A percentile compares a stretch with the other conserved stretches of the same genome.
These are phyloP conservation scores for Drosophila subobscura DNA, from an alignment of 1,140 invertebrate species.

Conservation along the genomic window DNA sequence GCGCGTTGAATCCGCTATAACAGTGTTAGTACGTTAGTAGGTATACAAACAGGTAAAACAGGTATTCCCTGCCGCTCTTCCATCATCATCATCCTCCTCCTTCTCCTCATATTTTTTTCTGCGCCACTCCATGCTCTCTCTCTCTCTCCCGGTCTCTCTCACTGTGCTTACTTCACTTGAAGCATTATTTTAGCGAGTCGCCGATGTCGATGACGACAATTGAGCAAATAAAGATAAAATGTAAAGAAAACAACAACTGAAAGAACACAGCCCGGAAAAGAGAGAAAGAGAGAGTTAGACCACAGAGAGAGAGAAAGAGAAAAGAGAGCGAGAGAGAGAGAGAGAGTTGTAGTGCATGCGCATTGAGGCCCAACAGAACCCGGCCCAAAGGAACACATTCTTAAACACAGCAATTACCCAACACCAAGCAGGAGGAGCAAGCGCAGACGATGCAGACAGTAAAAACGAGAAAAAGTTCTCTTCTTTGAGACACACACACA, in stretches of 20 bases:
- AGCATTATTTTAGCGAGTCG: slow-evolving; percentile 77
- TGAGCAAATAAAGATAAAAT: slow-evolving; percentile 77
- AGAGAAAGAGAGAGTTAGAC: slow-evolving; percentile 16
- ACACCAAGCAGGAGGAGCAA: slow-evolving; percentile 42
- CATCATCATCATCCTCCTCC: slow-evolving; percentile 56
- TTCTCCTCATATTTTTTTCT: slow-evolving; percentile 32
- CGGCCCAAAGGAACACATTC: slow-evolving; percentile 72
- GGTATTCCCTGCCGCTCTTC: slow-evolving; percentile 76
- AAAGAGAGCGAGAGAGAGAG: slow-evolving; percentile 11
- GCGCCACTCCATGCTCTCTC: slow-evolving; percentile 11
- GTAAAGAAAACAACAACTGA: slow-evolving; percentile 22
- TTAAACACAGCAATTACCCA: slow-evolving; percentile 79
- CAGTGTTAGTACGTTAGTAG: slow-evolving; percentile 84
- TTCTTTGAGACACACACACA: slow-evolving; percentile 27
- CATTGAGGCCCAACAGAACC: slow-evolving; percentile 31
- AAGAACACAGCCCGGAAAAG: slow-evolving; percentile 5
- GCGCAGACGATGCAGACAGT: slow-evolving; percentile 31
- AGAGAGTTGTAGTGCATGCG: slow-evolving; percentile 19
- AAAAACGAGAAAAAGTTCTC: slow-evolving; percentile 39
- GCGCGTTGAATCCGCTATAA: slow-evolving; percentile 83
- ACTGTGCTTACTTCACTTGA: slow-evolving; percentile 67
- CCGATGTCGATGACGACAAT: slow-evolving; percentile 68
- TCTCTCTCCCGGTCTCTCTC: slow-evolving; percentile 17
- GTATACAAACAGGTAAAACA: slow-evolving; percentile 84
- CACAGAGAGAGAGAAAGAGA: slow-evolving; percentile 13